Base-by-base conservation (phyloP, 2,888 invertebrate species). In the Automeris io region DNA sequence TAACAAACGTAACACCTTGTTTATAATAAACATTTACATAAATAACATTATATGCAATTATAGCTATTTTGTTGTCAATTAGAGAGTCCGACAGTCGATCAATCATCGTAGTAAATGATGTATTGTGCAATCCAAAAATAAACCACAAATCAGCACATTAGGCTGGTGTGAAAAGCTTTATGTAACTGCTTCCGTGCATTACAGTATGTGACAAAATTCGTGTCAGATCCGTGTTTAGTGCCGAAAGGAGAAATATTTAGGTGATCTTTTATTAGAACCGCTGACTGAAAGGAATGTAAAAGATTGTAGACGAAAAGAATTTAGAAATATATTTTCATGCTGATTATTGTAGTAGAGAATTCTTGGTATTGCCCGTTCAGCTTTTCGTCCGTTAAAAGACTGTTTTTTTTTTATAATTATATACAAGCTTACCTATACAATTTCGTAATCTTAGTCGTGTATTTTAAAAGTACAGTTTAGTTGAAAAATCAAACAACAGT, bases 91-190 rank as follows among this genome's bases (percentile, higher is more conserved):
- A 49, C 56, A 54, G 55, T 57, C 51, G 47, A 51, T 54, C 39
- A 29, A 54, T 57, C 54, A 54, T 58, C 48, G 54, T 54, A 42
- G 58, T 67, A 67, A 71, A 74, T 74, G 71, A 70, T 59, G 49
- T 58, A 67, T 75, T 72, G 66, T 67, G 66, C 54, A 70, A 73
- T 58, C 56, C 57, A 64, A 63, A 53, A 59, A 54, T 58, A 54
- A 40, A 39, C 16, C 16, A 29, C 39, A 34, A 39, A 39, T 34
- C 34, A 18, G 33, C 12, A 29, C 22, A 39, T 26, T 24, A 26
- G 9, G 22, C 16, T 18, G 29, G 39, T 34, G 26, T 39, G 39
- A 39, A 37, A 37, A 37, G 9, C 7, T 34, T 39, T 39, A 39
- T 8, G 26, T 34, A 39, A 39, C 22, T 2, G 26, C 39, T 39